Percentiles rank a stretch among this genome's conserved stretches.
Evolutionary conservation across 2,888 invertebrate genomes (phyloP).

Genomic region (Carpatolechia fugitivella): DNA sequence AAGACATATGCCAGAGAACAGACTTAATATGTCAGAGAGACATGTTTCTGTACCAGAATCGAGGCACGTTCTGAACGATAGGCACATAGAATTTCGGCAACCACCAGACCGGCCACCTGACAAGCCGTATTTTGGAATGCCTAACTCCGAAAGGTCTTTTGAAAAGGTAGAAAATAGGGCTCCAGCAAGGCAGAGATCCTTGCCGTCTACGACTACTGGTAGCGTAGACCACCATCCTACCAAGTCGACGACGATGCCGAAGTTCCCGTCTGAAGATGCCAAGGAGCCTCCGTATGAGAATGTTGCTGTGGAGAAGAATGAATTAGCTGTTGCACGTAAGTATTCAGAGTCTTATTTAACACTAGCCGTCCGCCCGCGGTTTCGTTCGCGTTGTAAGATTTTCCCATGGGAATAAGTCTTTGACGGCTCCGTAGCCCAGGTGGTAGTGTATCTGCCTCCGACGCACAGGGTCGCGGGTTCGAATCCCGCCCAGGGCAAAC

Average conservation of each 20-base stretch:
- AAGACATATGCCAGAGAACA: slow-evolving; percentile 13
- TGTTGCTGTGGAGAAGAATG: slow-evolving; percentile 60
- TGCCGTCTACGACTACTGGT: slow-evolving; percentile 58
- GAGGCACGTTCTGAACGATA: slow-evolving; percentile 18
- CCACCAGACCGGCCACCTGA: slow-evolving; percentile 57
- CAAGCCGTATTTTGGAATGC: slow-evolving; percentile 33
- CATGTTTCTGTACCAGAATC: slow-evolving; percentile 16
- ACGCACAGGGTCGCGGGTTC: too few relatives aligned
- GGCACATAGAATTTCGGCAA: slow-evolving; percentile 41
- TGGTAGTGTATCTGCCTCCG: too few relatives aligned
- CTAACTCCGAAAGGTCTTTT: slow-evolving; percentile 25
- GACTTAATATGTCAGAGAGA: slow-evolving; percentile 1
- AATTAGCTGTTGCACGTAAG: slow-evolving; percentile 63
- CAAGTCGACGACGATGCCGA: slow-evolving; percentile 80
- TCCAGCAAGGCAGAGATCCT: slow-evolving; percentile 64
- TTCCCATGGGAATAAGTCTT: too few relatives aligned
- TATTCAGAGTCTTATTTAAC: too few relatives aligned
- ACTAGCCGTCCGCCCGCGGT: too few relatives aligned
- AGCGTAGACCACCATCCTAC: slow-evolving; percentile 63
- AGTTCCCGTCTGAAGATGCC: slow-evolving; percentile 70
- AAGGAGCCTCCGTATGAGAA: slow-evolving; percentile 71
- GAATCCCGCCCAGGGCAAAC: too few relatives aligned
- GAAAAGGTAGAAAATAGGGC: slow-evolving; percentile 52
- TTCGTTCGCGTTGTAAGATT: too few relatives aligned
- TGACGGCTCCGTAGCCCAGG: too few relatives aligned